These are phyloP conservation scores for Xenopus petersii DNA, from an alignment of 2,797 vertebrate genomes.

Conservation along the genomic window DNA sequence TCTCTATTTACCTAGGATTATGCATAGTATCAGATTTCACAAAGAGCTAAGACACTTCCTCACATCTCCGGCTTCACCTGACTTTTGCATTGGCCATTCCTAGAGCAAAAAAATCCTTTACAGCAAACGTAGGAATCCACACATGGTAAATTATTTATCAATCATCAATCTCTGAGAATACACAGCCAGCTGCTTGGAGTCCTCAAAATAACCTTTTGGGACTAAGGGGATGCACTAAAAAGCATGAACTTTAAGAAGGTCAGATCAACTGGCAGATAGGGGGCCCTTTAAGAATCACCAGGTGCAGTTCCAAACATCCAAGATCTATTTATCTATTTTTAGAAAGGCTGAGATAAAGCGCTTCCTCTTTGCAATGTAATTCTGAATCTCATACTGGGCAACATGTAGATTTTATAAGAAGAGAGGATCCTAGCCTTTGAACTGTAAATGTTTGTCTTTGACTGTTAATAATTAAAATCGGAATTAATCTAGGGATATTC, in stretches of 20 bases:
- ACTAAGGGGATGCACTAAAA: conserved; percentile 26
- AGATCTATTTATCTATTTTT: conserved; percentile 13
- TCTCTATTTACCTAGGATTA: conserved; percentile 38
- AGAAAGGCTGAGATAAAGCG: neutral
- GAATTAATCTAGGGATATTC: no score
- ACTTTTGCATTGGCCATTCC: conserved; percentile 9
- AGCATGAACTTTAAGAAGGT: conserved; percentile 40
- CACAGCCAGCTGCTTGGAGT: conserved; percentile 37
- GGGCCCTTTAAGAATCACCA: conserved; percentile 33
- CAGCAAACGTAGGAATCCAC: conserved; percentile 19
- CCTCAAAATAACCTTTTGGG: conserved; percentile 41
- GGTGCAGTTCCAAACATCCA: conserved; percentile 18
- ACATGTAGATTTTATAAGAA: no score
- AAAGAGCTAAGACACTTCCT: conserved; percentile 20
- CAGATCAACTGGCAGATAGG: conserved; percentile 35
- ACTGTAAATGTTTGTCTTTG: no score
- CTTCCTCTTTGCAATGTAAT: neutral
- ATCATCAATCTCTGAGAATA: conserved; percentile 33
- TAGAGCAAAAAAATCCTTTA: neutral
- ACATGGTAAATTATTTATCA: conserved; percentile 44
- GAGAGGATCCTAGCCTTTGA: no score
- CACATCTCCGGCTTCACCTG: neutral
- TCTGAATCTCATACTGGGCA: no score
- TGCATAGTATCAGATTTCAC: conserved; percentile 38
- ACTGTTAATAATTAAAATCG: no score